phyloP scores from a whole-genome alignment of 2,888 invertebrate genomes.

The Calameuta idolon region DNA sequence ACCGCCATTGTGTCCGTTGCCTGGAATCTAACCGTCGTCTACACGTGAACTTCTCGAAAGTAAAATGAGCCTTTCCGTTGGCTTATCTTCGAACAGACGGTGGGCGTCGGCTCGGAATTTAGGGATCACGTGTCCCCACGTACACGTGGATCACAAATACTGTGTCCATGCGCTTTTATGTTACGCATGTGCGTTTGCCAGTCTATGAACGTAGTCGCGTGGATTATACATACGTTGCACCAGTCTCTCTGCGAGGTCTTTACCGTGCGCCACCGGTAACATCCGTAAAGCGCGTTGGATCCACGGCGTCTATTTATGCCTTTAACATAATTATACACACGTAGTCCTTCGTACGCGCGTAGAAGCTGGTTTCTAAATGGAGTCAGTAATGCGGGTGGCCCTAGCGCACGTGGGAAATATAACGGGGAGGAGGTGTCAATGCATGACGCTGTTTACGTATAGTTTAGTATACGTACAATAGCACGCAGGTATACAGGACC shows the following conservation, averaged over 20 bases:
- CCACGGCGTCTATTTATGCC: neutral
- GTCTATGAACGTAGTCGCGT: neutral
- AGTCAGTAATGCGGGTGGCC: neutral
- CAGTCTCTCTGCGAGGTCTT: neutral
- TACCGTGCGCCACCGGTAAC: neutral
- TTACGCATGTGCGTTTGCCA: neutral
- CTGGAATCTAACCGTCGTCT: neutral
- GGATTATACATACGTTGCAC: neutral
- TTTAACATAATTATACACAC: neutral
- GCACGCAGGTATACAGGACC: neutral
- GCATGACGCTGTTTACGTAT: neutral
- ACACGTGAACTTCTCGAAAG: neutral
- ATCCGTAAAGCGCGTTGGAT: neutral
- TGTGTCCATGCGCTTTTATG: neutral
- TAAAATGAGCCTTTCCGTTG: neutral
- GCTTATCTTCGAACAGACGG: constrained; percentile 6
- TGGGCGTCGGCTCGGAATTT: constrained; percentile 9
- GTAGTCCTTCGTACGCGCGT: neutral
- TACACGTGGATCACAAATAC: neutral
- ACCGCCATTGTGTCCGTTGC: neutral
- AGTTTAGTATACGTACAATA: neutral
- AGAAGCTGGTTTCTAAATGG: neutral
- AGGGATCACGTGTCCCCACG: neutral
- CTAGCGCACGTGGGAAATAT: neutral
- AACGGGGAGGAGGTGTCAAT: neutral